phyloP scores from a whole-genome alignment of 2,113 vertebrate species.

The Xenotilapia caudafasciata region DNA sequence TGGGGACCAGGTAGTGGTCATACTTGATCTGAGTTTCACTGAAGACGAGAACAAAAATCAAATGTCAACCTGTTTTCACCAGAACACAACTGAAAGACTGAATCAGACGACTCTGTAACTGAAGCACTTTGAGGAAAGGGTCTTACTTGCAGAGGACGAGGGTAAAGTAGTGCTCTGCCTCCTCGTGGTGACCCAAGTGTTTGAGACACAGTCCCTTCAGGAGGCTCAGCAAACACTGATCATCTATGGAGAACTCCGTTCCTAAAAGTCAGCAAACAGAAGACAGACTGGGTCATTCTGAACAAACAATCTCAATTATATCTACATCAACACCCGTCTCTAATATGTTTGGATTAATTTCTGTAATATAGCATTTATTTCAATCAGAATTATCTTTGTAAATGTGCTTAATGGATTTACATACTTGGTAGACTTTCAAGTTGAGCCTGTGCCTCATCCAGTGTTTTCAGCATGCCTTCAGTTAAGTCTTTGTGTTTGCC shows the following conservation, averaged over 20 bases:
- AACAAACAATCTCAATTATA: not conserved
- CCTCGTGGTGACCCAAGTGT: slow-evolving; percentile 82
- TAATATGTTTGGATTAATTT: not conserved
- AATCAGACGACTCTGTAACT: not conserved
- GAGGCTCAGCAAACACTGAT: slow-evolving; percentile 87
- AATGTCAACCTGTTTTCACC: not conserved
- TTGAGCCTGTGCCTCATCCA: slow-evolving; percentile 79
- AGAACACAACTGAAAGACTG: not conserved
- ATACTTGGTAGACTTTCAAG: slow-evolving; percentile 81
- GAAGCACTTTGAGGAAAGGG: not conserved
- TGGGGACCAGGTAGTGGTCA: slow-evolving; percentile 94
- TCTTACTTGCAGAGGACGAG: slow-evolving; percentile 90
- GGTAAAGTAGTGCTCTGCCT: slow-evolving; percentile 90
- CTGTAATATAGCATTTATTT: not conserved
- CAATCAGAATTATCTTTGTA: not conserved
- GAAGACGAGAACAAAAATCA: slow-evolving; percentile 27
- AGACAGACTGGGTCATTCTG: not conserved
- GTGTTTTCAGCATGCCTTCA: slow-evolving; percentile 86
- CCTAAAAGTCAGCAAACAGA: slow-evolving; percentile 57
- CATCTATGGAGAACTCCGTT: slow-evolving; percentile 82
- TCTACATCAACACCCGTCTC: not conserved
- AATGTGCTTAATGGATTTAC: not conserved
- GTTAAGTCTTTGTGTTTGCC: slow-evolving; percentile 90
- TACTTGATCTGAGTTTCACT: slow-evolving; percentile 95
- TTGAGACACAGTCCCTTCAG: slow-evolving; percentile 92